Evolutionary conservation across 1,140 invertebrate species (phyloP).

Genomic region (Babylonia areolata): DNA sequence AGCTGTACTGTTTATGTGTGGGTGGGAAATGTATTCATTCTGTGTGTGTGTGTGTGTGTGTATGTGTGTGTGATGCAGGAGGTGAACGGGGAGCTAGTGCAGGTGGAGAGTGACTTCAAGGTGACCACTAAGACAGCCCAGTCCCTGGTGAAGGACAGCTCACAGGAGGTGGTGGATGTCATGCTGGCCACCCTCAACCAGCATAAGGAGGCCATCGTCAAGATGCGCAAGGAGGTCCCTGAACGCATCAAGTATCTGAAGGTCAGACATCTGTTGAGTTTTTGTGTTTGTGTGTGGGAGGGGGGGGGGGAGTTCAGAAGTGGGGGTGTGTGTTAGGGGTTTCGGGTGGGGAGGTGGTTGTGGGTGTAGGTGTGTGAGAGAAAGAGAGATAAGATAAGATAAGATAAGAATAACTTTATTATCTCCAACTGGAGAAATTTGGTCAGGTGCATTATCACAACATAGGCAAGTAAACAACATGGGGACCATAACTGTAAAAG

Average conservation of each 20-base stretch:
- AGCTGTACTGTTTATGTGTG: no score
- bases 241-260: slow-evolving; percentile 62
- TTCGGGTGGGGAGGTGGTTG: no score
- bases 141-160: slow-evolving; percentile 89
- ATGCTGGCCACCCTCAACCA: slow-evolving; percentile 93
- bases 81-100: slow-evolving; percentile 87
- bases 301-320: background rate
- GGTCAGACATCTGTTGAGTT: background rate
- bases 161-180: slow-evolving; percentile 90
- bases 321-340: background rate
- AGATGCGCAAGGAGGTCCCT: slow-evolving; percentile 82
- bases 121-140: slow-evolving; percentile 93
- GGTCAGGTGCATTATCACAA: no score
- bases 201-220: slow-evolving; percentile 87
- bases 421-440: no score
- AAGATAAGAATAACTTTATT: no score
- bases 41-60: no score
- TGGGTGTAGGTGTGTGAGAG: no score
- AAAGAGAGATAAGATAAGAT: no score
- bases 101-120: slow-evolving; percentile 92
- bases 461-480: no score
- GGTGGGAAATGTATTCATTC: no score
- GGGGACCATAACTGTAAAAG: no score
- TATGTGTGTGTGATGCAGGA: slow-evolving; percentile 66
- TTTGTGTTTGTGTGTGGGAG: background rate